Percentiles rank a stretch among this genome's conserved stretches.
Evolutionary conservation across 2,113 vertebrate genomes (phyloP).

Genomic region (Eulemur rufifrons): DNA sequence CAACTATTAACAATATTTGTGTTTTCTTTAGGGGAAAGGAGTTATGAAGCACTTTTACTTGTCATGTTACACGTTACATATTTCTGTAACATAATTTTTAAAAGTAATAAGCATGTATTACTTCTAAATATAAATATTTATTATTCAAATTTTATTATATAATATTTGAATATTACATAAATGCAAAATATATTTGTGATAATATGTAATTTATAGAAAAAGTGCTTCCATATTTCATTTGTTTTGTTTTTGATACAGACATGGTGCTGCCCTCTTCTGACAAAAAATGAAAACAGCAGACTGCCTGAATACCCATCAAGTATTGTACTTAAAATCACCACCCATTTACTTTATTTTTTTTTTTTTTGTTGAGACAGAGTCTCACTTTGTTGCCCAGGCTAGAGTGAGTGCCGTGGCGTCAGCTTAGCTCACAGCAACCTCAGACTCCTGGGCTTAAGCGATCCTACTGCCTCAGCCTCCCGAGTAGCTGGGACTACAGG

Average conservation of each 20-base stretch:
- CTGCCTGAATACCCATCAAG: neutral
- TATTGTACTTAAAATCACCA: neutral
- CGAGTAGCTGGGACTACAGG: too few species aligned
- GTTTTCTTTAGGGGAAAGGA: neutral
- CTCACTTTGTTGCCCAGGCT: too few species aligned
- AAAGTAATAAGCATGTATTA: neutral
- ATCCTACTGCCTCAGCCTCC: too few species aligned
- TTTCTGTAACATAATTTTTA: neutral
- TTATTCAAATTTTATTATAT: too few species aligned
- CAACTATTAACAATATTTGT: neutral
- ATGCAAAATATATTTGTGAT: neutral
- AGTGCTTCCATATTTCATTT: neutral
- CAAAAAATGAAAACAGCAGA: constrained; percentile 9
- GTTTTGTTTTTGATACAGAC: neutral
- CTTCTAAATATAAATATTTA: neutral
- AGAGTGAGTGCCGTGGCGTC: too few species aligned
- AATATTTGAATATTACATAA: too few species aligned
- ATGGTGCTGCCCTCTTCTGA: constrained; percentile 63
- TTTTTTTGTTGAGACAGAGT: too few species aligned
- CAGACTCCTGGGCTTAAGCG: too few species aligned
- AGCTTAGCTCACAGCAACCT: too few species aligned
- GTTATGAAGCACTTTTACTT: neutral
- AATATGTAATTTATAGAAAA: neutral
- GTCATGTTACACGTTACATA: neutral
- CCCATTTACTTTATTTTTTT: neutral